A percentile compares a stretch with the other conserved stretches of the same genome.
Evolutionary conservation across 2,113 vertebrate species (phyloP).

Genomic region (Manacus vitellinus): DNA sequence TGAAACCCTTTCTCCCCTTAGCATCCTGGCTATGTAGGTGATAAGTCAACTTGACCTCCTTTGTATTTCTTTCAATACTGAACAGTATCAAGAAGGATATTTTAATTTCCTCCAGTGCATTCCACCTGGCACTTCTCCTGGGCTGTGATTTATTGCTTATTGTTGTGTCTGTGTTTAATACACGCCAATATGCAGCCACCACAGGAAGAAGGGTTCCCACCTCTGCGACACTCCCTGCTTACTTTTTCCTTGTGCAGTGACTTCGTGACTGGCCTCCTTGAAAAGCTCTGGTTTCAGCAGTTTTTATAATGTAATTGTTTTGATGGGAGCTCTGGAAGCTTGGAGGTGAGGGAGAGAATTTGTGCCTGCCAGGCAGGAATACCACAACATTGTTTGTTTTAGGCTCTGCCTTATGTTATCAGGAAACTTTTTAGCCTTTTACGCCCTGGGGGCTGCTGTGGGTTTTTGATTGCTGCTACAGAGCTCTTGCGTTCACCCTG

Average conservation of each 20-base stretch:
- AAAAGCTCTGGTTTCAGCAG: conserved; percentile 54
- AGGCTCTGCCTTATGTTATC: conserved; percentile 31
- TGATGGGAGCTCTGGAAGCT: not conserved
- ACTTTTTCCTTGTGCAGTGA: not conserved
- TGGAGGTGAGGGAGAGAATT: conserved; percentile 32
- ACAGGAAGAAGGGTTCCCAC: not conserved
- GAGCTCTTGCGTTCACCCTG: not conserved
- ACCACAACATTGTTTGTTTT: conserved; percentile 20
- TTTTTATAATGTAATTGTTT: conserved; percentile 48
- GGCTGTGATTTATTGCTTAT: conserved; percentile 69
- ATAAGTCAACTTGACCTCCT: conserved; percentile 40
- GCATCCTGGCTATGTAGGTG: not conserved
- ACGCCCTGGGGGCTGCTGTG: conserved; percentile 17
- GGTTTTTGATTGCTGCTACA: not conserved
- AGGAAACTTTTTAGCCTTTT: conserved; percentile 8
- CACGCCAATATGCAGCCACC: conserved; percentile 8
- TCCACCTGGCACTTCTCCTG: conserved; percentile 58
- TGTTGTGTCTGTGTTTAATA: conserved; percentile 60
- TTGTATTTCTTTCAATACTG: conserved; percentile 48
- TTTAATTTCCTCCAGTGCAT: conserved; percentile 65
- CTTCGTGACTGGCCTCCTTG: conserved; percentile 15
- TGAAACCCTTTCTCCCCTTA: not conserved
- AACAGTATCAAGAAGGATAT: conserved; percentile 52
- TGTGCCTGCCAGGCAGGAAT: conserved; percentile 55
- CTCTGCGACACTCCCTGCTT: not conserved